These are phyloP conservation scores for Darevskia mixta DNA, from an alignment of 2,797 vertebrate species.

Conservation along the genomic window DNA sequence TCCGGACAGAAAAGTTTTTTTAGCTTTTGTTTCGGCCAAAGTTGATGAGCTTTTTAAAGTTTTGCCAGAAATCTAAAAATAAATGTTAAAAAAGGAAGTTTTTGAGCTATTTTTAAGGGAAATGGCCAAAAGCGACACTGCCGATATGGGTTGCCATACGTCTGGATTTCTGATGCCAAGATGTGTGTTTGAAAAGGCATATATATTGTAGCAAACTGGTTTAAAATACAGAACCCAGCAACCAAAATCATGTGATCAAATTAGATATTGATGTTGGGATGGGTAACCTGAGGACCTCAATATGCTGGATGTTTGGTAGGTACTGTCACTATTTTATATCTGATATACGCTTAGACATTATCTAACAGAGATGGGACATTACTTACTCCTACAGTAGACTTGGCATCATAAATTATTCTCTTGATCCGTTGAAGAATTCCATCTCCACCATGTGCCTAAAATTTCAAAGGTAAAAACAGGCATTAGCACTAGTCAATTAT, in stretches of 20 bases:
- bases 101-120: too few relatives aligned
- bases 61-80: too few relatives aligned
- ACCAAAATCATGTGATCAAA: not conserved
- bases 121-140: too few relatives aligned
- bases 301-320: not conserved
- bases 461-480: conserved; percentile 66
- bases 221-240: not conserved
- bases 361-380: not conserved
- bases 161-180: not conserved
- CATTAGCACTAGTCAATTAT: conserved; percentile 64
- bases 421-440: conserved; percentile 93
- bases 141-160: not conserved
- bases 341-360: not conserved
- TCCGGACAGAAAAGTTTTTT: too few relatives aligned
- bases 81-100: too few relatives aligned
- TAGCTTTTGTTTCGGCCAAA: too few relatives aligned
- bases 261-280: too few relatives aligned
- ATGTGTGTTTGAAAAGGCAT: not conserved
- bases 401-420: conserved; percentile 92
- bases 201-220: not conserved
- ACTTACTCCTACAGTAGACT: conserved; percentile 93
- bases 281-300: too few relatives aligned
- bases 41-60: too few relatives aligned
- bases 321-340: not conserved
- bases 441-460: conserved; percentile 94